Evolutionary conservation across 2,888 invertebrate genomes (phyloP).

Genomic region (Drosophila nr. perissopoda): DNA sequence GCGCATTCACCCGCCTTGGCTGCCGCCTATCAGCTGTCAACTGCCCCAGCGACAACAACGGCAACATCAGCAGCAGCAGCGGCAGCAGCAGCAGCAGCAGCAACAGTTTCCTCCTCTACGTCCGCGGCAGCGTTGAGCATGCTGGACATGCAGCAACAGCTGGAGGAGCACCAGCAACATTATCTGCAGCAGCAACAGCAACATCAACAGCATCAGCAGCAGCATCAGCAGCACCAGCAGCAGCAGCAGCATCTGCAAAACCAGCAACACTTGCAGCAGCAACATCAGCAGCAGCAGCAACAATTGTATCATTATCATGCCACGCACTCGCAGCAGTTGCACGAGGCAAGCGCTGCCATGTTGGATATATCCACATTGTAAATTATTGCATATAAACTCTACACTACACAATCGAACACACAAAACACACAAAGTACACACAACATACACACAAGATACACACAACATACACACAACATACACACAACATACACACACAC

Average conservation of each 20-base stretch:
- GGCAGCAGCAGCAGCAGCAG: conserved; percentile 48
- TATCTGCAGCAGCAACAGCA: conserved; percentile 43
- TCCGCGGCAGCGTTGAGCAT: conserved; percentile 67
- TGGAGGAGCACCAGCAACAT: conserved; percentile 58
- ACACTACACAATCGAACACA: conserved; percentile 21
- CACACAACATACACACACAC: conserved; percentile 17
- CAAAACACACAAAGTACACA: conserved; percentile 10
- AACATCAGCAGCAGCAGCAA: conserved; percentile 43
- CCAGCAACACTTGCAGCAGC: conserved; percentile 48
- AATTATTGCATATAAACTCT: conserved; percentile 79
- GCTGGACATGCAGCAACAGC: conserved; percentile 76
- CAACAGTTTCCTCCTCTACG: conserved; percentile 31
- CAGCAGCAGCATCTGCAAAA: conserved; percentile 49
- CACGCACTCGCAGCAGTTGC: conserved; percentile 59
- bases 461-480: no score
- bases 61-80: conserved; percentile 54
- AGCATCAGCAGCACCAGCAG: conserved; percentile 49
- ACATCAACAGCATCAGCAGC: conserved; percentile 51
- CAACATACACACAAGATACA: conserved; percentile 15
- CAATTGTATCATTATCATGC: conserved; percentile 70
- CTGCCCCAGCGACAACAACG: conserved; percentile 53
- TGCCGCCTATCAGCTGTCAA: conserved; percentile 67
- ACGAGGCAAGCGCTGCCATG: conserved; percentile 78
- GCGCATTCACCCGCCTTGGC: conserved; percentile 82
- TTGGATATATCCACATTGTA: conserved; percentile 85